Evolutionary conservation across 2,888 invertebrate genomes (phyloP).

Genomic region (Clunio marinus): DNA sequence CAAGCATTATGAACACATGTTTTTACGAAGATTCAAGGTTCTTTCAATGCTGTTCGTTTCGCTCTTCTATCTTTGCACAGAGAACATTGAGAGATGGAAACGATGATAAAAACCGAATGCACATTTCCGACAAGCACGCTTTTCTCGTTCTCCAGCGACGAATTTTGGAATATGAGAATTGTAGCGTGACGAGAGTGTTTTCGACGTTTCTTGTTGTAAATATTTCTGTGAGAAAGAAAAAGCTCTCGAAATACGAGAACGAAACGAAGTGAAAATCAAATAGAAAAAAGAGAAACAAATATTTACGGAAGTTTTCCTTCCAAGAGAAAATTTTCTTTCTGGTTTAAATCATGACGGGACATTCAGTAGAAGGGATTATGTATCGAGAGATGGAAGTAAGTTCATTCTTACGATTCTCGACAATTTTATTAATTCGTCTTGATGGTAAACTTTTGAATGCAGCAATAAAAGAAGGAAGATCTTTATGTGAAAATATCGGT

Average conservation of each 20-base stretch:
- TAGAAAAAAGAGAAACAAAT: no score
- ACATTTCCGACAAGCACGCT: not conserved
- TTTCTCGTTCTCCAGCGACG: not conserved
- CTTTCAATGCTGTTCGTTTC: not conserved
- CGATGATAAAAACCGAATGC: not conserved
- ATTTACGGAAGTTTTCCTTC: constrained; percentile 6
- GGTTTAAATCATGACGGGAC: not conserved
- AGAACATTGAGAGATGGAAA: not conserved
- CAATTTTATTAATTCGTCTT: not conserved
- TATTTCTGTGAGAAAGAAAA: not conserved
- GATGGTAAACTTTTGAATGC: not conserved
- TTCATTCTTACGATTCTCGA: not conserved
- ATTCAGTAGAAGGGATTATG: constrained; percentile 27
- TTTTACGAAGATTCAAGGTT: constrained; percentile 11
- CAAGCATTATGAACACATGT: not conserved
- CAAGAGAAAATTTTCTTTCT: not conserved
- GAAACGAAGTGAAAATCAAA: not conserved
- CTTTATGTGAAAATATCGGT: not conserved
- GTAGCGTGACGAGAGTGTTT: no score
- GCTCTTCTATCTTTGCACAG: not conserved
- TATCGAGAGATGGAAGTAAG: not conserved
- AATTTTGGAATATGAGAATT: not conserved
- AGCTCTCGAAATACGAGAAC: not conserved
- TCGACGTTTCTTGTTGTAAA: not conserved
- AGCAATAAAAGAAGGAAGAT: not conserved